Percentiles rank a stretch among this genome's conserved stretches.
Conservation (phyloP, 2,797 vertebrate genomes). For the Lateolabrax maculatus region DNA sequence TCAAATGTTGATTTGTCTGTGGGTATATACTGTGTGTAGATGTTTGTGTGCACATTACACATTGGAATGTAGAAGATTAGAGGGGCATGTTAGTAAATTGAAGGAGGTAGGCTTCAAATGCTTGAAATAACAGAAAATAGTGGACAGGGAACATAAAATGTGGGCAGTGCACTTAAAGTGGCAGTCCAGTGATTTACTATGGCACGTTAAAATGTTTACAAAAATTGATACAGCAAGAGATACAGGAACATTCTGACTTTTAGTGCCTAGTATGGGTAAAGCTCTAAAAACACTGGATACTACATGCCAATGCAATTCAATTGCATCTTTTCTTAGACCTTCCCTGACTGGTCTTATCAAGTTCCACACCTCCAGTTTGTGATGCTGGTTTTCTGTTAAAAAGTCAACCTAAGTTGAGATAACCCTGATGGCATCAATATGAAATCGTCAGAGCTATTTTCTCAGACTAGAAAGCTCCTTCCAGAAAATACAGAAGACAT, state of each 20-base stretch:
- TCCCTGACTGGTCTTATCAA: background rate
- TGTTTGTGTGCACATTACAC: conserved; percentile 10
- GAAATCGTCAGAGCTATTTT: background rate
- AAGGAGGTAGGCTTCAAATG: background rate
- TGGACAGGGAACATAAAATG: background rate
- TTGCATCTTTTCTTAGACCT: background rate
- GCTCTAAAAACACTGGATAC: background rate
- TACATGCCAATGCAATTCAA: background rate
- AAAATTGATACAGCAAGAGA: background rate
- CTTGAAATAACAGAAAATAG: background rate
- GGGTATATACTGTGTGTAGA: background rate
- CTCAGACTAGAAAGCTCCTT: conserved; percentile 9
- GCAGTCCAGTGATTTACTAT: background rate
- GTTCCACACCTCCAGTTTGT: background rate
- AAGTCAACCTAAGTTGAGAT: background rate
- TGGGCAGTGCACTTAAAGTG: background rate
- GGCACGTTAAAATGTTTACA: background rate
- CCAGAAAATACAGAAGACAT: background rate
- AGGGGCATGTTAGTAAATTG: background rate
- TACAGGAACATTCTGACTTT: background rate
- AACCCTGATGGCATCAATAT: background rate
- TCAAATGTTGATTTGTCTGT: conserved; percentile 42
- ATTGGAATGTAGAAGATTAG: background rate
- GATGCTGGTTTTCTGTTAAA: background rate
- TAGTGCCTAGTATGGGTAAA: background rate